Evolutionary conservation across 2,113 vertebrate species (phyloP), one percentile per base, ranked within the genome.

Genomic region (Cephalopterus ornatus): DNA sequence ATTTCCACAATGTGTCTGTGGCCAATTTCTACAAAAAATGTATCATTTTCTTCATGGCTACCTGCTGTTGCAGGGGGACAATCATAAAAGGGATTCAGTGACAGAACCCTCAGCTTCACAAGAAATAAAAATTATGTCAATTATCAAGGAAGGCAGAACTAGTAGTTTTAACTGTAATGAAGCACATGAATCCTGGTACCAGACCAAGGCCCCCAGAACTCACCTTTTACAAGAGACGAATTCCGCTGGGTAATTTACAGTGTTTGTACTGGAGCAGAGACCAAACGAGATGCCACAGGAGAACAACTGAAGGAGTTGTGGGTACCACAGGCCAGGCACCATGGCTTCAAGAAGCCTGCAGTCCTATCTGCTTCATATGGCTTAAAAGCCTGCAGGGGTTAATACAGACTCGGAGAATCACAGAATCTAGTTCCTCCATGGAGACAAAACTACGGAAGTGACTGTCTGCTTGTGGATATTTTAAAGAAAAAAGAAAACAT

Each of bases 401-500:
- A 93, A 95, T 14, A 20, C 0, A 5, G 68, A 77, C 37, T 63
- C n/a, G 28, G 30, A 46, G 63, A 44, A 66, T 75, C 26, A 62
- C 63, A 76, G 55, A 62, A 61, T 63, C 26, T 32, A 75, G 72
- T 76, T 92, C 84, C 90, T 95, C 88, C 56, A 90, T 5, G 0
- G 75, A 95, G 90, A 94, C 88, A 88, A 90, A 92, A 63, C 92
- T 93, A 93, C 22, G 72, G 93, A 97, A 96, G 83, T 52, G 41
- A 86, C 86, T 37, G 90, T 96, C 96, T 94, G 72, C 82, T 68
- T 77, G 56, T 89, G 65, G 83, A 91, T 95, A 86, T 80, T 96
- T 95, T 92, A 95, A 93, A 92, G 71, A 84, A 86, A 96, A 94
- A 92, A 90, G 75, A 94, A 95, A 97, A 96, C 90, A 95, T 75